A percentile compares a stretch with the other conserved stretches of the same genome.
Conservation (phyloP, 1,140 invertebrate species). For the Solenopsis fugax region DNA sequence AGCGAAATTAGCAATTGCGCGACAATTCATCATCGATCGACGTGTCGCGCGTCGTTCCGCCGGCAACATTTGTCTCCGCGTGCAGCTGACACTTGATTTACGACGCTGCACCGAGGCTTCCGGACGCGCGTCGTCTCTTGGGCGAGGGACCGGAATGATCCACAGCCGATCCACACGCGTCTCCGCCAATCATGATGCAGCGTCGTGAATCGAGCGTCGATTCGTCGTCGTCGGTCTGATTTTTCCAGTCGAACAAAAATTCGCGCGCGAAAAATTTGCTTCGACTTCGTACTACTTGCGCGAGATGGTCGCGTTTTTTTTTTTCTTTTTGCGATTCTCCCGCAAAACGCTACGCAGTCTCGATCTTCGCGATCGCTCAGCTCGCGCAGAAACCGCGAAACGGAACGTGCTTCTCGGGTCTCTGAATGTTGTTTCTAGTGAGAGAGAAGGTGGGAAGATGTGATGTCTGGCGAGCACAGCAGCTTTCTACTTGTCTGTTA, state of each 20-base stretch:
- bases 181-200: background rate
- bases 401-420: slow-evolving; percentile 26
- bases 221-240: background rate
- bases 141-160: background rate
- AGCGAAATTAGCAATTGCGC: slow-evolving; percentile 62
- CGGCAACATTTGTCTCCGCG: slow-evolving; percentile 57
- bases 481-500: slow-evolving; percentile 58
- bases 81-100: slow-evolving; percentile 68
- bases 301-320: too few species aligned
- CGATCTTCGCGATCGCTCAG: background rate
- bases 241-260: background rate
- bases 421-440: slow-evolving; percentile 28
- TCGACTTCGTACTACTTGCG: background rate
- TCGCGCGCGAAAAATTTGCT: background rate
- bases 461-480: slow-evolving; percentile 36
- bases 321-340: background rate
- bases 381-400: slow-evolving; percentile 15
- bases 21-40: slow-evolving; percentile 69
- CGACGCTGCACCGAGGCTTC: slow-evolving; percentile 40
- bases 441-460: slow-evolving; percentile 45
- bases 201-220: slow-evolving; percentile 39
- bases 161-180: background rate
- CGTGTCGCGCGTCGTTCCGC: slow-evolving; percentile 10
- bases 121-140: background rate
- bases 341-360: background rate